These are phyloP conservation scores for Actinostola sp. DNA, from an alignment of 92 coral and sea anemone genomes.

Conservation along the genomic window DNA sequence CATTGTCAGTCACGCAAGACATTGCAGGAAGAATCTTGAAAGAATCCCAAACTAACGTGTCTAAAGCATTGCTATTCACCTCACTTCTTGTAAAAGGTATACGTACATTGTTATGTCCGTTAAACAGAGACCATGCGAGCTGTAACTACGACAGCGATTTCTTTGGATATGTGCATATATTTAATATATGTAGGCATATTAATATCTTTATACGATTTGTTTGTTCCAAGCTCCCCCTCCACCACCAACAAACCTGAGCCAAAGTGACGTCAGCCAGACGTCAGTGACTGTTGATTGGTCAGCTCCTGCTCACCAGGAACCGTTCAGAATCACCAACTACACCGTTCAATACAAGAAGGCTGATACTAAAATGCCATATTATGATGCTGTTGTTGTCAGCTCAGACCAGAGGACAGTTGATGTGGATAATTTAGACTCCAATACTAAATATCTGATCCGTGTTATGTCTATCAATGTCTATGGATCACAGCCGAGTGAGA, in stretches of 20 bases:
- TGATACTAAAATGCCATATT: constrained; percentile 18
- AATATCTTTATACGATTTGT: background rate
- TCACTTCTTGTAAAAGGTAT: constrained; percentile 5
- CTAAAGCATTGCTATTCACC: background rate
- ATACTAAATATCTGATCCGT: constrained; percentile 19
- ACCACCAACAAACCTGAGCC: constrained; percentile 12
- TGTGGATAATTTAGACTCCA: constrained; percentile 16
- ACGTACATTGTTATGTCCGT: too few relatives aligned
- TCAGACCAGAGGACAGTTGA: background rate
- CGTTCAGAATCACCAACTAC: constrained; percentile 26
- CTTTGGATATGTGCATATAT: too few relatives aligned
- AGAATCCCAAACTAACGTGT: too few relatives aligned
- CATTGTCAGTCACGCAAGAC: constrained; percentile 14
- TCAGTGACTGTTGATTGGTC: constrained; percentile 18
- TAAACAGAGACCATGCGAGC: too few relatives aligned
- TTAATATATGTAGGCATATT: background rate
- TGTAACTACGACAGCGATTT: too few relatives aligned
- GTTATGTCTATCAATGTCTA: constrained; percentile 18
- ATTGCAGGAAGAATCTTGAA: constrained; percentile 13
- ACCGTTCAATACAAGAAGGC: constrained; percentile 37
- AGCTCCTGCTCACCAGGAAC: constrained; percentile 13
- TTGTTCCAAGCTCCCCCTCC: constrained; percentile 25
- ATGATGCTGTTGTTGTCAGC: background rate
- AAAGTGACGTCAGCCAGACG: background rate
- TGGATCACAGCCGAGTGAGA: constrained; percentile 19